Percentiles rank a stretch among this genome's conserved stretches.
phyloP scores from a whole-genome alignment of 2,888 invertebrate species.

The Xanthostigma xanthostigma region DNA sequence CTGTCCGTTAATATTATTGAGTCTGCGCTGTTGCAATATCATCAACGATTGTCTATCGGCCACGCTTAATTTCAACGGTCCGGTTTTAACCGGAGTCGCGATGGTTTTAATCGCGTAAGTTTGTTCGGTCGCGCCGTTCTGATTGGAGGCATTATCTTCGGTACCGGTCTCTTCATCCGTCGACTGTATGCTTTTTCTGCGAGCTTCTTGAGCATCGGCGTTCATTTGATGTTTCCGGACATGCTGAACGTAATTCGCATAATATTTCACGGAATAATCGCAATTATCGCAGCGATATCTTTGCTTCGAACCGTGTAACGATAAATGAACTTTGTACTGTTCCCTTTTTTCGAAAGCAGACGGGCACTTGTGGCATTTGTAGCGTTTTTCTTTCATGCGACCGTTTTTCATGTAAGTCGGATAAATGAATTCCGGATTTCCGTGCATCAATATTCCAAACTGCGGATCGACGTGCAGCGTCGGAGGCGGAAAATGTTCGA shows the following conservation, averaged over 20 bases:
- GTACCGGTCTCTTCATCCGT: constrained; percentile 23
- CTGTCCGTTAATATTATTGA: constrained; percentile 24
- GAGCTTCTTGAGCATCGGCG: constrained; percentile 46
- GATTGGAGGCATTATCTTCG: constrained; percentile 19
- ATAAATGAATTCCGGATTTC: constrained; percentile 62
- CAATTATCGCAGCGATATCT: constrained; percentile 70
- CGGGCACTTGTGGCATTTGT: constrained; percentile 74
- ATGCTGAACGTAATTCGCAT: constrained; percentile 72
- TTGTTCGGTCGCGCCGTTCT: constrained; percentile 6
- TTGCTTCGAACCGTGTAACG: constrained; percentile 70
- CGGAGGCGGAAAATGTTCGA: constrained; percentile 32
- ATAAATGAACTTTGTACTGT: constrained; percentile 69
- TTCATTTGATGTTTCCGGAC: constrained; percentile 62
- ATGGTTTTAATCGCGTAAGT: constrained; percentile 19
- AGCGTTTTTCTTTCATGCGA: constrained; percentile 57
- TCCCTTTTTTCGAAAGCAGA: constrained; percentile 76
- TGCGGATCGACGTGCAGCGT: constrained; percentile 46
- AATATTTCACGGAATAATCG: constrained; percentile 79
- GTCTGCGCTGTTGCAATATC: constrained; percentile 37
- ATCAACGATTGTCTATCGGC: constrained; percentile 48
- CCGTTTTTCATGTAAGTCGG: constrained; percentile 62
- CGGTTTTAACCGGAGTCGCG: constrained; percentile 25
- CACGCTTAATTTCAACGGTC: constrained; percentile 39
- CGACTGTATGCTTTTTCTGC: constrained; percentile 23
- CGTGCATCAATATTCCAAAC: constrained; percentile 52